Percentiles rank a stretch among this genome's conserved stretches.
phyloP scores from a whole-genome alignment of 2,797 vertebrate species.

The Okamejei kenojei region DNA sequence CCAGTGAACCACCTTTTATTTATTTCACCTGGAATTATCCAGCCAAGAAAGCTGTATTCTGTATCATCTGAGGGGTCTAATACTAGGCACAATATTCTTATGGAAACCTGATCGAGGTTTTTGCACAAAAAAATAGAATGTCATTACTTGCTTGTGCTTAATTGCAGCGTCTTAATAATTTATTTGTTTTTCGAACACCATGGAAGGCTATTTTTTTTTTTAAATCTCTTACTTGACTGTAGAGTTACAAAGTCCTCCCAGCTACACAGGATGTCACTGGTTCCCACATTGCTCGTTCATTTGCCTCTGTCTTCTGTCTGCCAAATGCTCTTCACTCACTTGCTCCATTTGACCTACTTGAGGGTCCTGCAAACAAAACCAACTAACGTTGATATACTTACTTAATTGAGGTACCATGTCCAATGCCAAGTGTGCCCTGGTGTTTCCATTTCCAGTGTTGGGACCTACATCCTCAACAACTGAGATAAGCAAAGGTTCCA shows the following conservation, averaged over 20 bases:
- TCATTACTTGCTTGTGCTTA: neutral
- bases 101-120: neutral
- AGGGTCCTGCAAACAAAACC: neutral
- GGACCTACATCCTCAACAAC: neutral
- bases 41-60: neutral
- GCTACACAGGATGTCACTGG: neutral
- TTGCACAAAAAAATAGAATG: neutral
- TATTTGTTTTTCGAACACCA: too few relatives aligned
- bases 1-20: neutral
- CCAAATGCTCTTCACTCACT: neutral
- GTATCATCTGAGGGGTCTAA: neutral
- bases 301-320: neutral
- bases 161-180: neutral
- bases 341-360: neutral
- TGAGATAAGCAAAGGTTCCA: neutral
- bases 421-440: neutral
- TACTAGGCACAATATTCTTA: neutral
- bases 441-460: neutral
- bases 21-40: neutral
- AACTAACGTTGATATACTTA: neutral
- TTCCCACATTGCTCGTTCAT: neutral
- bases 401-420: neutral
- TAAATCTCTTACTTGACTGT: neutral
- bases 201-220: too few relatives aligned
- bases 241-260: neutral